Evolutionary conservation across 2,888 invertebrate genomes (phyloP), one percentile per base, ranked within the genome.

Genomic region (Bembecia ichneumoniformis): DNA sequence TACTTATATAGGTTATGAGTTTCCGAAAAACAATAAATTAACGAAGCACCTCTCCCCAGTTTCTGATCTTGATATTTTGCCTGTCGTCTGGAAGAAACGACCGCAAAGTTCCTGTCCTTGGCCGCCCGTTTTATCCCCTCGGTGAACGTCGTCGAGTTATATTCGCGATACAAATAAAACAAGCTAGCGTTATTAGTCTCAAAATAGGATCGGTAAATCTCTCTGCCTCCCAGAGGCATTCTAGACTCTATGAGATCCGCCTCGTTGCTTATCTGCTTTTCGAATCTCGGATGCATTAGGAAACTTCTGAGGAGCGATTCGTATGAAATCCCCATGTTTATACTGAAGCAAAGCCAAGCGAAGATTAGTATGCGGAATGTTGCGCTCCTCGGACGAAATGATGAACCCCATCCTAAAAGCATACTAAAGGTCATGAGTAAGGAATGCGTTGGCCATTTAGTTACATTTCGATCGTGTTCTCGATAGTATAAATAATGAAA

Each of bases 261-360:
- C 64, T 82, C 82, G 53, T 64, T 78, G 56, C 77, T 77, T 74
- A 87, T 84, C 76, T 88, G 88, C 68, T 80, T 87, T 62, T 82
- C 83, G 63, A 77, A 87, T 65, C 87, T 74, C 55, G 88, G 87
- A 57, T 88, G 84, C 79, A 88, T 87, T 72, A 88, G 63, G 68
- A 86, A 88, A 66, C 76, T 86, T 67, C 87, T 76, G 52, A 88
- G 75, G 63, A 87, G 83, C 58, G 88, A 87, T 67, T 82, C 86
- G 67, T 87, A 88, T 44, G 83, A 80, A 60, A 87, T 86, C 54
- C 77, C 76, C 74, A 88, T 78, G 72, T 84, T 88, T 63, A 87
- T 70, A 56, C 86, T 82, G 64, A 87, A 88, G 63, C 76, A 77
- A 16, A 88, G 74, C 88, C 88, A 88, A 56, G 70, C 64, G 48